Percentiles rank a stretch among this genome's conserved stretches.
Conservation (phyloP, 1,140 invertebrate genomes). For the Propsilocerus akamusi region DNA sequence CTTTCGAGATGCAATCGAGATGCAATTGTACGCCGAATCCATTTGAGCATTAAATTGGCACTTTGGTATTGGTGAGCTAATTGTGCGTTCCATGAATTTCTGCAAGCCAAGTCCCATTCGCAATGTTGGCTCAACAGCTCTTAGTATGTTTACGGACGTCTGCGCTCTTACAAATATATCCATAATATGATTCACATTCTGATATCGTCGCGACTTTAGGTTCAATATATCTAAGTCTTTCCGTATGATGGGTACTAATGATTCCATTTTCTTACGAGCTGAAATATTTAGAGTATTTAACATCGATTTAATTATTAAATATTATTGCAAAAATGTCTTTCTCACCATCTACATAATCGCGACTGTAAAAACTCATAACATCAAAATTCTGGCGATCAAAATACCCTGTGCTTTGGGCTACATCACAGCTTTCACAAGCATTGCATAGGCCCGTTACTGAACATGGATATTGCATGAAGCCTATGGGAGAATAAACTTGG, state of each 20-base stretch:
- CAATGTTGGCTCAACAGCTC: slow-evolving; percentile 20
- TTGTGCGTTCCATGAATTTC: slow-evolving; percentile 14
- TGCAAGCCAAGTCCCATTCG: slow-evolving; percentile 17
- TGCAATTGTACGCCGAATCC: slow-evolving; percentile 12
- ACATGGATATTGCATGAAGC: slow-evolving; percentile 53
- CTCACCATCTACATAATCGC: slow-evolving; percentile 56
- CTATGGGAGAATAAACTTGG: slow-evolving; percentile 66
- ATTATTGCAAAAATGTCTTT: neutral
- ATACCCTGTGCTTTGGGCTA: slow-evolving; percentile 59
- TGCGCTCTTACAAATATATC: slow-evolving; percentile 23
- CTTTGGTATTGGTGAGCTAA: slow-evolving; percentile 6
- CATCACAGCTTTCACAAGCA: slow-evolving; percentile 38
- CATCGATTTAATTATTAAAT: slow-evolving; percentile 5
- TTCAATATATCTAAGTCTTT: slow-evolving; percentile 38
- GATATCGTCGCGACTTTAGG: slow-evolving; percentile 18
- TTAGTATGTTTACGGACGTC: slow-evolving; percentile 19
- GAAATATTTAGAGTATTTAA: slow-evolving; percentile 14
- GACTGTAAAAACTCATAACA: slow-evolving; percentile 62
- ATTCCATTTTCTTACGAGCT: slow-evolving; percentile 40
- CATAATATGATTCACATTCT: slow-evolving; percentile 16
- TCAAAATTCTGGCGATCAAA: slow-evolving; percentile 54
- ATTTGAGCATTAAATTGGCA: neutral
- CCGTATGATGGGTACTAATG: slow-evolving; percentile 36
- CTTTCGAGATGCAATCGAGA: slow-evolving; percentile 22
- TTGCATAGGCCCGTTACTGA: slow-evolving; percentile 30